Evolutionary conservation across 2,888 invertebrate genomes (phyloP), one percentile per base, ranked within the genome.

Genomic region (Andrena bucephala): DNA sequence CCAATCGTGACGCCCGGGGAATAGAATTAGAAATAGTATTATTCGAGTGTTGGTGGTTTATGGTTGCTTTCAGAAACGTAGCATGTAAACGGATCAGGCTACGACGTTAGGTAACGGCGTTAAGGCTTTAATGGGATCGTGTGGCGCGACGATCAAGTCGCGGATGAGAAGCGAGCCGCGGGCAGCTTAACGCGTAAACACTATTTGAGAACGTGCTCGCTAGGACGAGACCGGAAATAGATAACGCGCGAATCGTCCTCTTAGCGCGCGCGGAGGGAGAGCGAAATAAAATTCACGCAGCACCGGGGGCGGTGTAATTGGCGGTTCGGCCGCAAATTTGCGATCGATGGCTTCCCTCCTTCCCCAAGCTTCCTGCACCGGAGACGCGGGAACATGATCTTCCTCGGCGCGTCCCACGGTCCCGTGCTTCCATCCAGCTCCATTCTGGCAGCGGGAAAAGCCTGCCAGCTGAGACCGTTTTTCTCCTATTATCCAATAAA

Each of bases 121-220:
- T 83, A 72, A n/a, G 24, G 65, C 57, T 68, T 65, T 71, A 83
- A 83, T 48, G 60, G 72, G 83, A 81, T 81, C 68, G 36, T 20
- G 81, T n/a, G 68, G 74, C 36, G 36, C 78, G 69, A 13, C 81
- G 80, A 80, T 80, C 36, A 65, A 60, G 27, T 29, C 57, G 57
- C 29, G 36, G 68, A 2, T 50, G 77, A 48, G 20, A n/a, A 63
- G 63, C 48, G 69, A 78, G 78, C 77, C 57, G 68, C 20, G 20
- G 20, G 57, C 72, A 10, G 27, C 16, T 68, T 60, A 71, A 67
- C 31, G 16, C 42, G 10, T 16, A 29, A 20, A 31, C 29, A 57
- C 13, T 7, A 5, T 57, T 57, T 13, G 4, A 42, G 42, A 42
- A 42, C 42, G 42, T 16, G 42, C 42, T 42, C 42, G 42, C 42